Conservation (phyloP, 2,888 invertebrate species). For the Malachius bipustulatus region DNA sequence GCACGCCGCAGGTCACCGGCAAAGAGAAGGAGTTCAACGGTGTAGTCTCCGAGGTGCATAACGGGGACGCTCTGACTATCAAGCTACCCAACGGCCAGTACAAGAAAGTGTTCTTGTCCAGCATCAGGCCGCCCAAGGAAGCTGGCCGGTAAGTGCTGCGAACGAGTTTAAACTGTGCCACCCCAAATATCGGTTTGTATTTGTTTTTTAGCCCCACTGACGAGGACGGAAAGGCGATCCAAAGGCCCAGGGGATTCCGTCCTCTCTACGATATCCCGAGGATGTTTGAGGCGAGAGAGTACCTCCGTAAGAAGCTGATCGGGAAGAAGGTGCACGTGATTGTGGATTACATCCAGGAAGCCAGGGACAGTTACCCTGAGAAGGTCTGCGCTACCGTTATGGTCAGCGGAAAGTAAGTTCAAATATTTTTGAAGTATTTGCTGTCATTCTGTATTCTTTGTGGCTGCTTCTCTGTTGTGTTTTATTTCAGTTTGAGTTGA, state of each 20-base stretch:
- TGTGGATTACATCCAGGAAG: slow-evolving; percentile 94
- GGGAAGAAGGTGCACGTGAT: slow-evolving; percentile 88
- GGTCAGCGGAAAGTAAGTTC: slow-evolving; percentile 60
- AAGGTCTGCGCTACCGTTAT: slow-evolving; percentile 90
- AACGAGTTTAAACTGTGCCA: not conserved
- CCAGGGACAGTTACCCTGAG: slow-evolving; percentile 86
- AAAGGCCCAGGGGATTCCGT: slow-evolving; percentile 63
- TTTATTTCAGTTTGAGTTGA: no score
- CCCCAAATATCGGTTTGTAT: not conserved
- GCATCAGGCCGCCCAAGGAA: slow-evolving; percentile 80
- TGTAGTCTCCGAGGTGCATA: slow-evolving; percentile 79
- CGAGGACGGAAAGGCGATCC: slow-evolving; percentile 56
- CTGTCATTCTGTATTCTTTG: no score
- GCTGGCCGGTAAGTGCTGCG: slow-evolving; percentile 23
- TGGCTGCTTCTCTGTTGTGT: no score
- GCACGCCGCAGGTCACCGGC: slow-evolving; percentile 55
- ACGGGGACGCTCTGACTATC: slow-evolving; percentile 86
- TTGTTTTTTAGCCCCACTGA: slow-evolving; percentile 39
- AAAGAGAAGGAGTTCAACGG: slow-evolving; percentile 75
- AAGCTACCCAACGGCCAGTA: slow-evolving; percentile 63
- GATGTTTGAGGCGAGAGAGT: slow-evolving; percentile 98
- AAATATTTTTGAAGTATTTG: slow-evolving; percentile 9
- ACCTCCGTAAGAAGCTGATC: slow-evolving; percentile 85
- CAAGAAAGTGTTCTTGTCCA: slow-evolving; percentile 91
- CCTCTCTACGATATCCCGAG: slow-evolving; percentile 97